These are phyloP conservation scores for Steatornis caripensis DNA, from an alignment of 2,113 vertebrate species.

Conservation along the genomic window DNA sequence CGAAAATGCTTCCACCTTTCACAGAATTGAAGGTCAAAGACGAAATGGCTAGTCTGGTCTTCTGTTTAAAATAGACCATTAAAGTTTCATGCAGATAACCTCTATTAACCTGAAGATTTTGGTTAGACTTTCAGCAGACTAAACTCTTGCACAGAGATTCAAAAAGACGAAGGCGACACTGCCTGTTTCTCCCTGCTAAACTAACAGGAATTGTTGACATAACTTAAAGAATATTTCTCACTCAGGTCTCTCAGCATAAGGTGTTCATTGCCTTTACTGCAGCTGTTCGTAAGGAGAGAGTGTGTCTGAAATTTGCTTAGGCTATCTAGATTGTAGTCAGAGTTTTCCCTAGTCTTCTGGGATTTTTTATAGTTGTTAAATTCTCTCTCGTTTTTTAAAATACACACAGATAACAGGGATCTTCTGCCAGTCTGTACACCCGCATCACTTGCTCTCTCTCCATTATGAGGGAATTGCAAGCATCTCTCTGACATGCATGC, in stretches of 20 bases:
- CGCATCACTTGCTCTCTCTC: not conserved
- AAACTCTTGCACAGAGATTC: not conserved
- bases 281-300: not conserved
- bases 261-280: not conserved
- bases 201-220: not conserved
- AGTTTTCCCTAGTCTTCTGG: not conserved
- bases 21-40: not conserved
- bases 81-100: not conserved
- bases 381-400: not conserved
- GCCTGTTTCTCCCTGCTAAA: not conserved
- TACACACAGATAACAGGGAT: not conserved
- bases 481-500: not conserved
- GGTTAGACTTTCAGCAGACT: not conserved
- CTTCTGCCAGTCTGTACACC: not conserved
- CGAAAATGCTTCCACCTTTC: conserved; percentile 29
- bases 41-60: not conserved
- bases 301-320: not conserved
- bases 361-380: not conserved
- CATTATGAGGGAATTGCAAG: not conserved
- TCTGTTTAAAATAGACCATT: not conserved
- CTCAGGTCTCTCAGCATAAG: not conserved
- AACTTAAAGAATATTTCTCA: conserved; percentile 35
- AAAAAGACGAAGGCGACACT: not conserved
- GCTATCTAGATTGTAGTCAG: not conserved
- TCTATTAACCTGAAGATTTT: not conserved